phyloP scores from a whole-genome alignment of 2,797 vertebrate species.

The Clarias fuscus region DNA sequence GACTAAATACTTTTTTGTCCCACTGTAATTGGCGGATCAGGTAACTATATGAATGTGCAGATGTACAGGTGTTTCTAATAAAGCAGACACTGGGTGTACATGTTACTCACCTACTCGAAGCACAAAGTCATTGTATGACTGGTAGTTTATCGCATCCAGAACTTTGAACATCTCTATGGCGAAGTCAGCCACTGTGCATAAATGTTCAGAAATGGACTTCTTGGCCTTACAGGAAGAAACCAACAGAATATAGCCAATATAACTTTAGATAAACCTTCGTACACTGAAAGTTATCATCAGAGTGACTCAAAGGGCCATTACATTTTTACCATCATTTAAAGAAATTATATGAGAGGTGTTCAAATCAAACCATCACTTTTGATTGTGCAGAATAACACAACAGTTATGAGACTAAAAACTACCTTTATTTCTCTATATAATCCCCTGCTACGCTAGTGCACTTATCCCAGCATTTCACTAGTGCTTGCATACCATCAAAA shows the following conservation, averaged over 20 bases:
- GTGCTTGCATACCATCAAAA: too few species aligned
- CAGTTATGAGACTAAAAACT: too few species aligned
- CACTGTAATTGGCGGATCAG: too few species aligned
- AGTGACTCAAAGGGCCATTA: not conserved
- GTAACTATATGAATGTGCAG: too few species aligned
- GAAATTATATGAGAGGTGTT: not conserved
- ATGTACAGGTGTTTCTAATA: too few species aligned
- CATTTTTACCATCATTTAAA: not conserved
- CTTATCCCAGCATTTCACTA: too few species aligned
- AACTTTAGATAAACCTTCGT: not conserved
- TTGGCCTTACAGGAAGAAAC: constrained; percentile 74
- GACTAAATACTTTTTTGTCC: too few species aligned
- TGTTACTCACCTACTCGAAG: constrained; percentile 90
- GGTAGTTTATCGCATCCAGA: constrained; percentile 98
- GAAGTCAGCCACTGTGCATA: constrained; percentile 93
- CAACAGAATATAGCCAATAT: not conserved
- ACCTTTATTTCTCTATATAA: too few species aligned
- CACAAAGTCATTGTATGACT: constrained; percentile 98
- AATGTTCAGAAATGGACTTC: constrained; percentile 89
- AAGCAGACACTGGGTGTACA: too few species aligned
- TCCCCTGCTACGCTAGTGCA: too few species aligned
- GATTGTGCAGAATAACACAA: too few species aligned
- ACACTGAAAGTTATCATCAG: not conserved
- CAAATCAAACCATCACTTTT: too few species aligned
- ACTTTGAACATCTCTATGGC: constrained; percentile 98